Evolutionary conservation across 2,113 vertebrate genomes (phyloP), one percentile per base, ranked within the genome.

Genomic region (Benitochromis conjunctus): DNA sequence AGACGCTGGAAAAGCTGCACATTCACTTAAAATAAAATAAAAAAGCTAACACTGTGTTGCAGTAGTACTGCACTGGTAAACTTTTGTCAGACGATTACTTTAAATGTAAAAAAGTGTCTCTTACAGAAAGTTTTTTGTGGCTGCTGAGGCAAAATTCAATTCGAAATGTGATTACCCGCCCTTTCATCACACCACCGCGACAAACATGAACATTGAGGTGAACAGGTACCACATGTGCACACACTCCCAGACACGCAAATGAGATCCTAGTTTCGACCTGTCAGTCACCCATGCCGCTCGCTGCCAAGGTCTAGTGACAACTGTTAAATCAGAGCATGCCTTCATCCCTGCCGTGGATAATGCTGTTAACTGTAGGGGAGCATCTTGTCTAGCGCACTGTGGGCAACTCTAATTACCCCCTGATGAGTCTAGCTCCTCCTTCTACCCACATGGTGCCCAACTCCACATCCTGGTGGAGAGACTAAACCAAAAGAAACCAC

Each of bases 301-400:
- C 84, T 94, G 88, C 84, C 93, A 93, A 89, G 94, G 93, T 87
- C 92, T 80, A 92, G 92, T 90, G 94, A 89, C 93, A 94, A 94
- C 74, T 95, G 94, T 96, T 92, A 96, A 96, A 95, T 93, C 90
- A 87, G 74, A 82, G 90, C 58, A 79, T 84, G 93, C 84, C 86
- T 92, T 92, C 82, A 80, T 90, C 83, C 31, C 74, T 11, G 88
- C 81, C 74, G 74, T 48, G 82, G 84, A 91, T 91, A 85, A 94
- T 92, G 86, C 78, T 91, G 91, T 94, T 96, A 96, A 91, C 36
- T 56, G 82, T 86, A 87, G 3, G 93, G 85, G 74, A 91, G 86
- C 92, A 85, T 92, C 92, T 89, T 85, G 5, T 86, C 91, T 88
- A 91, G 88, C 89, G 21, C 88, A 86, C 86, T 83, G 82, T 81